Evolutionary conservation across 2,113 vertebrate species (phyloP), one percentile per base, ranked within the genome.

Genomic region (Xyliphius kryptos): DNA sequence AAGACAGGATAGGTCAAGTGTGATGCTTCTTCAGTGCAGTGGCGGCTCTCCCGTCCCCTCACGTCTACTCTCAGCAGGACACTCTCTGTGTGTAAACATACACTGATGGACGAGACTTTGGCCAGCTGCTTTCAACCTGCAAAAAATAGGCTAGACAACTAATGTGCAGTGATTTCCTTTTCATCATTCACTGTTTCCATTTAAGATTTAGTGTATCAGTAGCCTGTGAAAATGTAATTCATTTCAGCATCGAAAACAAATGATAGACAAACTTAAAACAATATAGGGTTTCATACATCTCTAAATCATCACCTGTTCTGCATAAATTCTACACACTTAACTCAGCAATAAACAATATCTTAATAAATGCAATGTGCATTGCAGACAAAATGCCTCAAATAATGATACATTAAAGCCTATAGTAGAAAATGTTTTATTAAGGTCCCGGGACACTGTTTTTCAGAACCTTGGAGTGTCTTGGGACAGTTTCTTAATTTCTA

Each of bases 81-180:
- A 37, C 20, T 9, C 49, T 63, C 49, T 62, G 54, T 50, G 54
- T 57, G 46, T 66, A 66, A 66, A 66, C 63, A 57, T 57, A 36
- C 32, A 10, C 46, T 66, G 64, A 58, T 44, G 55, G 63, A 66
- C 46, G 47, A 57, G 63, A 38, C 14, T 58, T 26, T 26, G 10
- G 21, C 19, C 55, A 66, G 64, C 55, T 66, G 36, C 80, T 83
- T 83, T 77, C 70, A 74, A 80, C 20, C 63, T 55, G n/a, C n/a
- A 49, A 13, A 48, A 47, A 9, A 17, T n/a, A 51, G 11, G 13
- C 7, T 20, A 50, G 10, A 38, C 37, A 36, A 38, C n/a, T 36
- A 53, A 44, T 44, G n/a, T n/a, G n/a, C n/a, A n/a, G n/a, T n/a
- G n/a, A 37, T 37, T 53, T 53, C 12, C 37, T 53, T 63, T 53